phyloP scores from a whole-genome alignment of 2,797 vertebrate genomes.

The Tachyglossus aculeatus region DNA sequence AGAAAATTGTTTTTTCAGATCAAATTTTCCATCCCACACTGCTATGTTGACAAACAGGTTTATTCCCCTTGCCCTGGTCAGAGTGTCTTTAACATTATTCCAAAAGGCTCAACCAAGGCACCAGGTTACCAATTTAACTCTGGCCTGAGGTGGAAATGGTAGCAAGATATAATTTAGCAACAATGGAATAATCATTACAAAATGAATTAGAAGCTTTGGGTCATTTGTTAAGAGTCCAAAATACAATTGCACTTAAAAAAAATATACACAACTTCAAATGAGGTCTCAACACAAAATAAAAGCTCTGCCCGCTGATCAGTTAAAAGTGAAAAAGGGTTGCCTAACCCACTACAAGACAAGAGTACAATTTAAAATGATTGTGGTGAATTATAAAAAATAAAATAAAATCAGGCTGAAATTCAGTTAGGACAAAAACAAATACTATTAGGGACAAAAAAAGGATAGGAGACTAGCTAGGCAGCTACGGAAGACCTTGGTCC shows the following conservation, averaged over 20 bases:
- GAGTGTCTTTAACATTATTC: background rate
- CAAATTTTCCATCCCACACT: background rate
- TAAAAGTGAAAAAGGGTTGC: conserved; percentile 22
- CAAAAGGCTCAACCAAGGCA: background rate
- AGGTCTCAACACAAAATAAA: conserved; percentile 29
- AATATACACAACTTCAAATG: conserved; percentile 46
- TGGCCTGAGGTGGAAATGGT: background rate
- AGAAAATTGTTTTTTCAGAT: conserved; percentile 3
- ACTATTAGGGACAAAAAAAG: no score
- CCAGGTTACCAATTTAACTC: background rate
- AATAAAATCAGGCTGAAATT: no score
- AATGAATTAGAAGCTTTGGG: conserved; percentile 12
- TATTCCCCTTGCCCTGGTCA: background rate
- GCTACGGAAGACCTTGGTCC: no score
- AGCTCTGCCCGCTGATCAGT: conserved; percentile 36
- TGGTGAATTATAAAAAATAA: no score
- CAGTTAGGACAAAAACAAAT: no score
- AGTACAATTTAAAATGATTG: no score
- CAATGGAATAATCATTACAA: conserved; percentile 15
- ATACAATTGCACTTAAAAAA: conserved; percentile 35
- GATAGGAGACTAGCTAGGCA: no score
- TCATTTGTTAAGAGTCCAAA: conserved; percentile 9
- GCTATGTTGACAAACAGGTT: background rate
- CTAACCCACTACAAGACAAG: conserved; percentile 34
- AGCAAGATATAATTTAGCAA: background rate